Percentiles rank a stretch among this genome's conserved stretches.
phyloP scores from a whole-genome alignment of 2,113 vertebrate genomes.

The Phyllostomus hastatus region DNA sequence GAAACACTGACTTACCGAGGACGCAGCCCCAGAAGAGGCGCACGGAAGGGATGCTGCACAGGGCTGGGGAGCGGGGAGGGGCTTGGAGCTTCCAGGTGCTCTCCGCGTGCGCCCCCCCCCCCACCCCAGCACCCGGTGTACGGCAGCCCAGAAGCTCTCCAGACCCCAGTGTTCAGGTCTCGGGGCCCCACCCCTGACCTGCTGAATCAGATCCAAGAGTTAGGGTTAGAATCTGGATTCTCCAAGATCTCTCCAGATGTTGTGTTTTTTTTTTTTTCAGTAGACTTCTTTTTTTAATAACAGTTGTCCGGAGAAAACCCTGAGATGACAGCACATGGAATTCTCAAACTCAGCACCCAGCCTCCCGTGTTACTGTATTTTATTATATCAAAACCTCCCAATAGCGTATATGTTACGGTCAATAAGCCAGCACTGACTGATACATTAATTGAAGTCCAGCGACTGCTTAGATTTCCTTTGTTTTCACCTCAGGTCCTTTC shows the following conservation, averaged over 20 bases:
- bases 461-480: background rate
- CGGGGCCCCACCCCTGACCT: background rate
- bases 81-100: background rate
- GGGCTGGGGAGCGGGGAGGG: background rate
- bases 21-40: background rate
- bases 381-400: too few relatives aligned
- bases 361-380: background rate
- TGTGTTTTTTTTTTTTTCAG: too few relatives aligned
- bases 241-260: background rate
- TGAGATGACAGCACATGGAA: background rate
- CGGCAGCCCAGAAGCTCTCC: background rate
- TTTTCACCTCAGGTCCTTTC: background rate
- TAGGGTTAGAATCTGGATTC: background rate
- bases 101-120: accelerated
- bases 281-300: background rate
- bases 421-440: too few relatives aligned
- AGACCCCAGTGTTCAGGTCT: background rate
- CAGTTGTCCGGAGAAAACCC: background rate
- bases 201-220: background rate
- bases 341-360: background rate
- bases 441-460: background rate
- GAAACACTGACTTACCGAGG: background rate
- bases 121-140: background rate
- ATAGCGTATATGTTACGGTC: background rate
- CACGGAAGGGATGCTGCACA: background rate